Evolutionary conservation across 2,888 invertebrate species (phyloP).

Genomic region (Cataglyphis rosenhaueri): DNA sequence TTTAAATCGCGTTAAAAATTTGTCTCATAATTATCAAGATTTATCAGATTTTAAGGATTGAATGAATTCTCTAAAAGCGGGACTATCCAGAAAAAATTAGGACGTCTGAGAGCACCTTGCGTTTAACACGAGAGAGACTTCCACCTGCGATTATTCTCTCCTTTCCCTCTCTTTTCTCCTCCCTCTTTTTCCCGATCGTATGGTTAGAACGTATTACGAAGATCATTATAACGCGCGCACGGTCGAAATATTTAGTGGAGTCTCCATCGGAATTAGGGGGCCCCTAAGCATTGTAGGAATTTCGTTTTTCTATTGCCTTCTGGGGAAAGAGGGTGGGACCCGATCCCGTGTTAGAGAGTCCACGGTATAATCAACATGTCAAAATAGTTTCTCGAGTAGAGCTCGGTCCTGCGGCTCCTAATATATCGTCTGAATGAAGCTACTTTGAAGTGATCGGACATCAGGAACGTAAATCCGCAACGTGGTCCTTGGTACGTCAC

Average conservation of each 20-base stretch:
- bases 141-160: conserved; percentile 55
- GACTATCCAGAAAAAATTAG: conserved; percentile 28
- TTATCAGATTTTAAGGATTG: background rate
- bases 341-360: conserved; percentile 29
- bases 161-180: background rate
- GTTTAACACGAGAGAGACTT: conserved; percentile 48
- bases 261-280: conserved; percentile 43
- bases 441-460: conserved; percentile 31
- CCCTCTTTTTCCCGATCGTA: background rate
- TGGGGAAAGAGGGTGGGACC: conserved; percentile 49
- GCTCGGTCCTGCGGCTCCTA: conserved; percentile 55
- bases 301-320: conserved; percentile 64
- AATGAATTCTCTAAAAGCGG: background rate
- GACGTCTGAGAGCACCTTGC: conserved; percentile 39
- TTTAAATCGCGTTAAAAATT: background rate
- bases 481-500: conserved; percentile 5
- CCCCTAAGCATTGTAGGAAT: conserved; percentile 56
- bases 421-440: conserved; percentile 64
- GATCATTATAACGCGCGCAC: conserved; percentile 62
- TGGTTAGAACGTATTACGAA: conserved; percentile 58
- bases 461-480: conserved; percentile 38
- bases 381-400: conserved; percentile 68
- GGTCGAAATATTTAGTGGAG: conserved; percentile 53
- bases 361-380: conserved; percentile 77
- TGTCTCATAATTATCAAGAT: background rate